Base-by-base conservation (phyloP, 2,113 vertebrate genomes). In the Xenus cinereus region DNA sequence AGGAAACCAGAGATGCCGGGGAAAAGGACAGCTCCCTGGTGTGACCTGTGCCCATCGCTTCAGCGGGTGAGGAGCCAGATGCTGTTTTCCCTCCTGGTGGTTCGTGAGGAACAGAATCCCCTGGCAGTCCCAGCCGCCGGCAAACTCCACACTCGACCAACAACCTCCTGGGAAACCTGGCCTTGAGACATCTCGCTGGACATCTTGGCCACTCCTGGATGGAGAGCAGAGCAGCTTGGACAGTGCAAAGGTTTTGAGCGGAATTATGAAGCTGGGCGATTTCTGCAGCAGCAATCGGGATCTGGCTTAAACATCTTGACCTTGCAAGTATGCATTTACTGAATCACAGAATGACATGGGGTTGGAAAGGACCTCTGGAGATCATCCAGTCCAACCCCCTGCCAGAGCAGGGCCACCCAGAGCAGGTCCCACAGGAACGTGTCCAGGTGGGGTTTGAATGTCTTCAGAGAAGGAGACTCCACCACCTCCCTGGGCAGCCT, bases 261-360 rank as follows among this genome's bases (percentile, higher is more conserved):
- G 12, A 28, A 12, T 59, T 2, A 4, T 5, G n/a, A 8, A 0
- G 2, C 45, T 10, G 64, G 12, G 60, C 3, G 9, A 5, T 30
- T 57, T 10, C 46, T 62, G 78, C 57, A 74, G 51, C 66, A 32
- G 73, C 46, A 30, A 0, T 6, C 7, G 51, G 3, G 6, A 2
- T 26, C 62, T 82, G 85, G 27, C 33, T 73, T 7, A 3, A 48
- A 1, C 2, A 35, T 21, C 37, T 43, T 18, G 21, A 33, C 41
- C 59, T 30, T 6, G 24, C 62, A 45, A 28, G 24, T 0, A 16
- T 28, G 33, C 5, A 0, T 46, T 80, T 45, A 9, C 6, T 9
- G 45, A 46, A 46, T 46, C 9, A 19, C 45, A 46, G 45, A 46
- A 46, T 46, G 45, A 20, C 7, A 20, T 9, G 8, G 8, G 45